These are phyloP conservation scores for Cheilinus undulatus DNA, from an alignment of 2,113 vertebrate species.

Conservation along the genomic window DNA sequence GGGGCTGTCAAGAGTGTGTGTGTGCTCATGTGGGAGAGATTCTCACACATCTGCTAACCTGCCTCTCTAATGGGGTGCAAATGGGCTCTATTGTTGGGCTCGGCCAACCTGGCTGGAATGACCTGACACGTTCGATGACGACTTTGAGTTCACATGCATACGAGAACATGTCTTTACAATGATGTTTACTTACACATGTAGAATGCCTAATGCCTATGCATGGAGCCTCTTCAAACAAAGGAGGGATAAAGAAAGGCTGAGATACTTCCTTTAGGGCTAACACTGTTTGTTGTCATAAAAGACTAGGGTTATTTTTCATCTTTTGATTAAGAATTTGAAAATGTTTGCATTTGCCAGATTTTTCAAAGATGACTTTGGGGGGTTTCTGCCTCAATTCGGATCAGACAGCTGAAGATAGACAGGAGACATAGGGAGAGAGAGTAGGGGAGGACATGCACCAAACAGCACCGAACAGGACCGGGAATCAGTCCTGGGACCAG, in stretches of 20 bases:
- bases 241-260: not conserved
- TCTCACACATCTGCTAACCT: conserved; percentile 79
- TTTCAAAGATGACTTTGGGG: too few species aligned
- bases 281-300: not conserved
- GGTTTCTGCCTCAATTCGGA: too few species aligned
- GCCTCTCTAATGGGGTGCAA: conserved; percentile 70
- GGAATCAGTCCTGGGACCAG: too few species aligned
- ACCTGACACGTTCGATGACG: conserved; percentile 40
- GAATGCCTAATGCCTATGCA: conserved; percentile 17
- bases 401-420: too few species aligned
- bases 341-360: not conserved
- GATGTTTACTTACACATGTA: conserved; percentile 23
- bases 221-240: not conserved
- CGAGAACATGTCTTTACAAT: conserved; percentile 19
- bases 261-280: not conserved
- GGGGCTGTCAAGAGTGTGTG: conserved; percentile 57
- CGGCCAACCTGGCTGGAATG: conserved; percentile 41
- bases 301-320: not conserved
- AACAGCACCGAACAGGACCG: too few species aligned
- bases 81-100: conserved; percentile 55
- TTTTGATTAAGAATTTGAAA: not conserved
- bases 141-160: conserved; percentile 38
- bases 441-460: too few species aligned
- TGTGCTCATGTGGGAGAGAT: conserved; percentile 38
- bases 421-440: too few species aligned